These are phyloP conservation scores for Cinclus mexicanus DNA, from an alignment of 2,113 vertebrate genomes.

Conservation along the genomic window DNA sequence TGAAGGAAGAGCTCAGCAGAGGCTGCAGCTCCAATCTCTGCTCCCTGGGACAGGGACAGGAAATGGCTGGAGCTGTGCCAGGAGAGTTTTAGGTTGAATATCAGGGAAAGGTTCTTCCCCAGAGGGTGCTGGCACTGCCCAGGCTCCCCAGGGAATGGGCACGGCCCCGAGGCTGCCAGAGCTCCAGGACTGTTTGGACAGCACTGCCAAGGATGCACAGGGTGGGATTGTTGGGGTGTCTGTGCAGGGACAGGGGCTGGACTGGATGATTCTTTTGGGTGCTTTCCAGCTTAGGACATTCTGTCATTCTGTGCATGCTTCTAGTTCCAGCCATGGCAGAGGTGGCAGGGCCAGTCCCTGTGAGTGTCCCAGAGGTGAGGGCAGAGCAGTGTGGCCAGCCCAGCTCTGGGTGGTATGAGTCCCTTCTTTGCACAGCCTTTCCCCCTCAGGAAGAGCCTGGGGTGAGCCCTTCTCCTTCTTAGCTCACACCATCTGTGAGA, in stretches of 20 bases:
- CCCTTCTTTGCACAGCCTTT: neutral
- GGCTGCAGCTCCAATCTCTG: neutral
- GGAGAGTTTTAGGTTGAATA: neutral
- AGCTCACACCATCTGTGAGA: neutral
- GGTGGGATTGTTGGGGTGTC: neutral
- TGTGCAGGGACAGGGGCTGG: neutral
- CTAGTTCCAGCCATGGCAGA: neutral
- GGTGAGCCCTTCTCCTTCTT: neutral
- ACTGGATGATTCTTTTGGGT: neutral
- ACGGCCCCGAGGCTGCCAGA: neutral
- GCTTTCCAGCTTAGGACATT: neutral
- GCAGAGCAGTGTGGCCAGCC: neutral
- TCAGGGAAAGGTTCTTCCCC: neutral
- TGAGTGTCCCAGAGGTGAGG: neutral
- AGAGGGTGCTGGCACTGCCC: neutral
- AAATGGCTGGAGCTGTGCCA: neutral
- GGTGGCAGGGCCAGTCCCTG: neutral
- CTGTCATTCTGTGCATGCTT: neutral
- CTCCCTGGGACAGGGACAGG: neutral
- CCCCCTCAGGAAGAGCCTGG: rapidly evolving
- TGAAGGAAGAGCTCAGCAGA: neutral
- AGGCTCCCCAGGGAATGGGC: neutral
- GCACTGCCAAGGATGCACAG: rapidly evolving
- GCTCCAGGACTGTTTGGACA: neutral
- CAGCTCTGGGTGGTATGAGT: neutral